A percentile compares a stretch with the other conserved stretches of the same genome.
Conservation (phyloP, 2,113 vertebrate genomes). For the Scomber japonicus region DNA sequence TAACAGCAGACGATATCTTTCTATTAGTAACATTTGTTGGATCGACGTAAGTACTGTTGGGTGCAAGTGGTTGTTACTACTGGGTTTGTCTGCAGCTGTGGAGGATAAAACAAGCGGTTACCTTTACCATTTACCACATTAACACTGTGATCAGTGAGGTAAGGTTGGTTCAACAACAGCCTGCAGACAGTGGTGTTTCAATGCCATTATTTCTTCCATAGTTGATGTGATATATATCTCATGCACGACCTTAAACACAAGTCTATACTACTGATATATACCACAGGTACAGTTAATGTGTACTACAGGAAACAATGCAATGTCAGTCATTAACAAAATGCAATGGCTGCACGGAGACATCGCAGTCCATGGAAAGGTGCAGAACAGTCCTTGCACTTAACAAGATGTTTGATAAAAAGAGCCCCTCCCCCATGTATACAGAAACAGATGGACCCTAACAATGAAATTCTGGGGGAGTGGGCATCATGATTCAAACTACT, state of each 20-base stretch:
- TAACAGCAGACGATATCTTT: not conserved
- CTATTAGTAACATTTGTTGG: too few species aligned
- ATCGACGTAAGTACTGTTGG: not conserved
- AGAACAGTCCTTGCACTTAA: slow-evolving; percentile 9
- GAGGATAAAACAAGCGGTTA: not conserved
- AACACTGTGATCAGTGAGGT: not conserved
- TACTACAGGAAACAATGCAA: not conserved
- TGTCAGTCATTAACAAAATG: not conserved
- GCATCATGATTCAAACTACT: slow-evolving; percentile 44
- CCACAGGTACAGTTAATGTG: not conserved
- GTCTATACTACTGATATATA: not conserved
- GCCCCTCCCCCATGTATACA: slow-evolving; percentile 61
- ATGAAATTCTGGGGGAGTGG: slow-evolving; percentile 59
- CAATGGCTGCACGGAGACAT: not conserved
- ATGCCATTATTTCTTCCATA: not conserved
- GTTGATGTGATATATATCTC: not conserved
- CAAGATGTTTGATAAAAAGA: slow-evolving; percentile 19
- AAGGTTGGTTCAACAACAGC: not conserved
- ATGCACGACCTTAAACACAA: not conserved
- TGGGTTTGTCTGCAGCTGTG: not conserved
- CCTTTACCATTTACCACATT: not conserved
- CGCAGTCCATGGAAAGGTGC: not conserved
- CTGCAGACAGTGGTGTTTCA: not conserved
- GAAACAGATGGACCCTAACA: slow-evolving; percentile 75
- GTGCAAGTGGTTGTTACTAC: not conserved